Evolutionary conservation across 2,113 vertebrate species (phyloP).

Genomic region (Motacilla tschutschensis): DNA sequence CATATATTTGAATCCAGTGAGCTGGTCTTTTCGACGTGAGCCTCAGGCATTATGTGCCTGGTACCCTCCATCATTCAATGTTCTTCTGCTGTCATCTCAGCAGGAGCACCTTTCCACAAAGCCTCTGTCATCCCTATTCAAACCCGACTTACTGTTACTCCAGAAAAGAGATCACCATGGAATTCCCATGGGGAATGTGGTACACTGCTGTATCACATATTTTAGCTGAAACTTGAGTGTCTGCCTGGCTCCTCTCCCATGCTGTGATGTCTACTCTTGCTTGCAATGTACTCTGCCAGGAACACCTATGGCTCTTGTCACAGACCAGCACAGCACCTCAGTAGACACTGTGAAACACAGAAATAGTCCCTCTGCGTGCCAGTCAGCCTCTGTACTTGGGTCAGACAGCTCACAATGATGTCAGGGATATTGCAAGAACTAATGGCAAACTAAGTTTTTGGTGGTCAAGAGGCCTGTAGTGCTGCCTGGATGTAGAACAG

Average conservation of each 20-base stretch:
- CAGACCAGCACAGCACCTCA: not conserved
- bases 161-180: not conserved
- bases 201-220: not conserved
- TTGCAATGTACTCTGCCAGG: not conserved
- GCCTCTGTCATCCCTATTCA: not conserved
- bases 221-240: not conserved
- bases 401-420: not conserved
- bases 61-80: not conserved
- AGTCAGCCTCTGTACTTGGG: not conserved
- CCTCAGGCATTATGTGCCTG: not conserved
- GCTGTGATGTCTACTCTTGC: not conserved
- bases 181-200: not conserved
- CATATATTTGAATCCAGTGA: not conserved
- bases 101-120: not conserved
- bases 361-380: not conserved
- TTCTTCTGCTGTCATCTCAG: not conserved
- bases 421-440: not conserved
- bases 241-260: not conserved
- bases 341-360: not conserved
- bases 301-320: not conserved
- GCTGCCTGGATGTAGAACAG: not conserved
- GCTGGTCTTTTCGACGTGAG: fast-evolving
- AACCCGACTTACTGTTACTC: not conserved
- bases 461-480: not conserved
- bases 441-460: not conserved